phyloP scores from a whole-genome alignment of 2,113 vertebrate genomes.

The Sorex fumeus region DNA sequence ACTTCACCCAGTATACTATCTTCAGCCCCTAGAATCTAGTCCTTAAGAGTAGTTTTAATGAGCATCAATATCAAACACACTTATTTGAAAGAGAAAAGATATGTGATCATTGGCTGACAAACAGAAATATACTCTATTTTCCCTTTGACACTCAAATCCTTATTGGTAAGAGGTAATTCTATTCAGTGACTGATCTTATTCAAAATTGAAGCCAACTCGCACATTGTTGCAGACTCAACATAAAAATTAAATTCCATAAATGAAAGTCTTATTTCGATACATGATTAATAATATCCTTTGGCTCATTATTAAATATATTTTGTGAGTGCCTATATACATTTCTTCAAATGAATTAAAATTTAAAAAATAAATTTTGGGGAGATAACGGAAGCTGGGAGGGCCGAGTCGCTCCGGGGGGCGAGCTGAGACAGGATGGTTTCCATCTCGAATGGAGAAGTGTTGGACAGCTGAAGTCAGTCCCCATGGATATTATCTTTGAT shows the following conservation, averaged over 20 bases:
- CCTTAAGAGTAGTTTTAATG: background rate
- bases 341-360: background rate
- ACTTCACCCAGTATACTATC: no score
- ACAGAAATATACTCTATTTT: background rate
- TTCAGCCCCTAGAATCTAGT: background rate
- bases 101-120: background rate
- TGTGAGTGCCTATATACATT: conserved; percentile 8
- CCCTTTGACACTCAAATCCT: background rate
- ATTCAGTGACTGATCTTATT: background rate
- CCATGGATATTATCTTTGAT: no score
- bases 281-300: background rate
- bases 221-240: background rate
- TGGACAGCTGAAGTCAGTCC: no score
- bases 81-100: background rate
- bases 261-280: background rate
- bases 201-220: background rate
- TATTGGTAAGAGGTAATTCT: background rate
- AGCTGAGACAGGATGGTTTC: no score
- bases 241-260: background rate
- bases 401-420: no score
- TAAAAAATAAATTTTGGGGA: background rate
- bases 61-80: background rate
- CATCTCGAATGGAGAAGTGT: no score
- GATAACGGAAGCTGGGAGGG: no score
- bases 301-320: background rate